These are phyloP conservation scores for Todus mexicanus DNA, from an alignment of 2,797 vertebrate species.

Conservation along the genomic window DNA sequence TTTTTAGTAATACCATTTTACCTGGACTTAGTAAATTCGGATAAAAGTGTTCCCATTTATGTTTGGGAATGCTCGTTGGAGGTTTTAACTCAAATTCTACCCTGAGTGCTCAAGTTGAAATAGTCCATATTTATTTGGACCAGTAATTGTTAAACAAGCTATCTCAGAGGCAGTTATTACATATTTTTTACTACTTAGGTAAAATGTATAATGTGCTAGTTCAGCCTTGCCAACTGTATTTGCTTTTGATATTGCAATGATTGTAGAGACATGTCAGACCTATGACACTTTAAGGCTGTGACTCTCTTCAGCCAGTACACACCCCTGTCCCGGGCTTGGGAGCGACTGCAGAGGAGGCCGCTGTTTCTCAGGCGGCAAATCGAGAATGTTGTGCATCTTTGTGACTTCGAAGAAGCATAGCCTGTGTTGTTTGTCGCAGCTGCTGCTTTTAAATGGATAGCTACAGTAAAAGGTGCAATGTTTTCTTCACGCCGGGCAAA, in stretches of 20 bases:
- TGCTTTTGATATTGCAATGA: conserved; percentile 56
- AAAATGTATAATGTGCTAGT: conserved; percentile 39
- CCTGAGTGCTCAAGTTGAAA: conserved; percentile 28
- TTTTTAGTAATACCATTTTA: conserved; percentile 64
- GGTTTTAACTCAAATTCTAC: conserved; percentile 44
- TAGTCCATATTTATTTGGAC: conserved; percentile 51
- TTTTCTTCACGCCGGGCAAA: conserved; percentile 57
- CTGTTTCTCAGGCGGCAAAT: conserved; percentile 2
- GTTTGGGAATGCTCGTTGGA: conserved; percentile 45
- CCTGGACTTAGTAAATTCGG: conserved; percentile 42
- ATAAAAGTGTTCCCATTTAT: conserved; percentile 3
- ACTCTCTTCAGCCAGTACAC: conserved; percentile 5
- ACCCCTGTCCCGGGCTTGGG: neutral
- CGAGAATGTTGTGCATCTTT: conserved; percentile 4
- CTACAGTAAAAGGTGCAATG: conserved; percentile 39
- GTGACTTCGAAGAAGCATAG: conserved; percentile 3
- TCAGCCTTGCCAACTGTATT: conserved; percentile 54
- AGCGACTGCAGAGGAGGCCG: neutral
- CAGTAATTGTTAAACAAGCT: conserved; percentile 45
- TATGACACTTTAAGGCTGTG: conserved; percentile 64
- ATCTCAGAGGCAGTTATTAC: conserved; percentile 42
- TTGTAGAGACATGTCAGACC: conserved; percentile 58
- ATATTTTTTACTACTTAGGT: conserved; percentile 55
- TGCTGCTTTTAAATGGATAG: conserved; percentile 19
- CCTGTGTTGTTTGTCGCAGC: neutral